A percentile compares a stretch with the other conserved stretches of the same genome.
These are phyloP conservation scores for Zoanthus gigantus DNA, from an alignment of 92 coral and sea anemone genomes.

Conservation along the genomic window DNA sequence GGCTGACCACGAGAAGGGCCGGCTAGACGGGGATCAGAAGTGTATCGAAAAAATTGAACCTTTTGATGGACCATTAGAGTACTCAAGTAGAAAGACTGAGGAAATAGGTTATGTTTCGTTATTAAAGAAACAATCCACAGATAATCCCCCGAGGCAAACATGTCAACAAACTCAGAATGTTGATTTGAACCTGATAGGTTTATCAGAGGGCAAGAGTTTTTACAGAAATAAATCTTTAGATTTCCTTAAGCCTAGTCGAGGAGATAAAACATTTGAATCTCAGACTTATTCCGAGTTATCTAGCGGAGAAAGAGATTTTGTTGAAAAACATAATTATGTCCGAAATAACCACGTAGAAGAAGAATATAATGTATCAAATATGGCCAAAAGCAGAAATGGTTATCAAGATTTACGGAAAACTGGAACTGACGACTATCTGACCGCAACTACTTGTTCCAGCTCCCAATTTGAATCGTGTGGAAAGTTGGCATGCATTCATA, in stretches of 20 bases:
- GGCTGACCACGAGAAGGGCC: constrained; percentile 2
- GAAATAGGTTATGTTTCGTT: not conserved
- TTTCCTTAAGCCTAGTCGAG: not conserved
- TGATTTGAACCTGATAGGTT: not conserved
- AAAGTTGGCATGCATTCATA: constrained; percentile 17
- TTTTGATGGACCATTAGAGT: not conserved
- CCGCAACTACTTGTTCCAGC: not conserved
- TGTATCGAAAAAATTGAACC: not conserved
- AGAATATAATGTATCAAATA: not conserved
- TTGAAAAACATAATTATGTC: not conserved
- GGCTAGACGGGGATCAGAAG: not conserved
- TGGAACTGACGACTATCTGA: not conserved
- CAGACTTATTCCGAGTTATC: not conserved
- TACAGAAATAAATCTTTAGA: not conserved
- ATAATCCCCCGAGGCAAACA: not conserved
- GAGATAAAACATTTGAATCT: not conserved
- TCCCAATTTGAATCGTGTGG: not conserved
- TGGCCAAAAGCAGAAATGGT: not conserved
- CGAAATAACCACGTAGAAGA: not conserved
- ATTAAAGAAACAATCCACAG: not conserved
- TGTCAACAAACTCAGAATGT: not conserved
- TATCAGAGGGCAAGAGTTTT: not conserved
- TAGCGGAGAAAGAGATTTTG: not conserved
- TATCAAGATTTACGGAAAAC: not conserved
- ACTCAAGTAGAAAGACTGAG: not conserved